phyloP scores from a whole-genome alignment of 1,140 invertebrate genomes.

The Drosophila mojavensis region DNA sequence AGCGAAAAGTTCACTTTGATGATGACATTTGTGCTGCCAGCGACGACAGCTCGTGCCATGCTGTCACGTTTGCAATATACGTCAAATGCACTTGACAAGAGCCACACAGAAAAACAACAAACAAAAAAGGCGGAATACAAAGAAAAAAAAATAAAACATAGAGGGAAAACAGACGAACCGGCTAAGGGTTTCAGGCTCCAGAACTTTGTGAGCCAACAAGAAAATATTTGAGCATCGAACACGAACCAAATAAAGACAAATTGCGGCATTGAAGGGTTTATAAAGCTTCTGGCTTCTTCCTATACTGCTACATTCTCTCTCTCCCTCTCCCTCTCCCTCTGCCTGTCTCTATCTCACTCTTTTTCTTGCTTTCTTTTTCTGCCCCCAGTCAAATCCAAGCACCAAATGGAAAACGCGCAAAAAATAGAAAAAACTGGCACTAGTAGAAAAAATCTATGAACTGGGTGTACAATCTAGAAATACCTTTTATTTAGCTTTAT shows the following conservation, averaged over 20 bases:
- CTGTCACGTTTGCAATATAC: slow-evolving; percentile 83
- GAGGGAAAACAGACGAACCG: neutral
- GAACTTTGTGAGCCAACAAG: slow-evolving; percentile 23
- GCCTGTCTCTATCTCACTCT: neutral
- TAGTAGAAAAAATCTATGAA: neutral
- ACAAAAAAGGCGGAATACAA: neutral
- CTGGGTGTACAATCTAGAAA: neutral
- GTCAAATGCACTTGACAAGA: slow-evolving; percentile 79
- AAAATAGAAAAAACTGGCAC: neutral
- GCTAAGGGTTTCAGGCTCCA: slow-evolving; percentile 1
- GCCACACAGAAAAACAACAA: slow-evolving; percentile 3
- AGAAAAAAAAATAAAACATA: neutral
- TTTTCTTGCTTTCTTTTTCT: neutral
- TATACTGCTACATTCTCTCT: too few relatives aligned
- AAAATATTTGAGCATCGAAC: slow-evolving; percentile 76
- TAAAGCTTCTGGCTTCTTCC: slow-evolving; percentile 58
- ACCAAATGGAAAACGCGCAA: neutral
- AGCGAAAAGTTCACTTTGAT: slow-evolving; percentile 10
- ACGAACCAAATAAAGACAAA: slow-evolving; percentile 84
- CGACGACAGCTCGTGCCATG: slow-evolving; percentile 7
- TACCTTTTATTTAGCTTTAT: neutral
- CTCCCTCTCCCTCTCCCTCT: neutral
- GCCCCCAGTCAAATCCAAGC: neutral
- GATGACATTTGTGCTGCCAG: slow-evolving; percentile 19
- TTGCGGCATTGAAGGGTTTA: slow-evolving; percentile 81